Evolutionary conservation across 2,888 invertebrate genomes (phyloP).

Genomic region (Synanthedon formicaeformis): DNA sequence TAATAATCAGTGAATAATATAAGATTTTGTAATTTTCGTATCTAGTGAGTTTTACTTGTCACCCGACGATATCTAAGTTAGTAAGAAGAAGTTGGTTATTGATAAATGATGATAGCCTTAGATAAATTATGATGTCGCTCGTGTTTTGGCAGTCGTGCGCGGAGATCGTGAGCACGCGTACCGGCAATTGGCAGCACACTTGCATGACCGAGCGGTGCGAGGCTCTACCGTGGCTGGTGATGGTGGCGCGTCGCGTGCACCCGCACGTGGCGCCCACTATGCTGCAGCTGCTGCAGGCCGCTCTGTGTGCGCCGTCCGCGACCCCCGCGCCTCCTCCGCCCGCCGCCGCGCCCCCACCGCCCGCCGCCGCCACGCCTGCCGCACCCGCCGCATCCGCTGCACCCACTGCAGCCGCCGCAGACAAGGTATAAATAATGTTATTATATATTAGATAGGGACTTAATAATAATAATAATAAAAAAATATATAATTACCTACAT

Average conservation of each 20-base stretch:
- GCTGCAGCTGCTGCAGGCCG: conserved; percentile 89
- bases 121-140: too few species aligned
- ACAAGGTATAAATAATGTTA: not conserved
- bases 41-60: too few species aligned
- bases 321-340: conserved; percentile 8
- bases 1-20: too few species aligned
- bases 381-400: conserved; percentile 2
- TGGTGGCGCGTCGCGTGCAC: conserved; percentile 87
- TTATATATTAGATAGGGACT: too few species aligned
- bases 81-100: too few species aligned
- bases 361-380: conserved; percentile 11
- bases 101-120: too few species aligned
- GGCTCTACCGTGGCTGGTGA: conserved; percentile 84
- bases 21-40: too few species aligned
- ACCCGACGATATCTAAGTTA: too few species aligned
- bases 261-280: conserved; percentile 93
- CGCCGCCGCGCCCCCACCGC: not conserved
- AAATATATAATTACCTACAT: too few species aligned
- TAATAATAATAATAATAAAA: too few species aligned
- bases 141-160: conserved; percentile 74
- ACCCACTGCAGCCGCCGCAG: not conserved
- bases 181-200: conserved; percentile 95
- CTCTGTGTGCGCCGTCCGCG: conserved; percentile 73
- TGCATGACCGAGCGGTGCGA: conserved; percentile 79
- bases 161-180: conserved; percentile 91